These are phyloP conservation scores for Petrocephalus schoutedeni DNA, from an alignment of 2,797 vertebrate genomes.

Conservation along the genomic window DNA sequence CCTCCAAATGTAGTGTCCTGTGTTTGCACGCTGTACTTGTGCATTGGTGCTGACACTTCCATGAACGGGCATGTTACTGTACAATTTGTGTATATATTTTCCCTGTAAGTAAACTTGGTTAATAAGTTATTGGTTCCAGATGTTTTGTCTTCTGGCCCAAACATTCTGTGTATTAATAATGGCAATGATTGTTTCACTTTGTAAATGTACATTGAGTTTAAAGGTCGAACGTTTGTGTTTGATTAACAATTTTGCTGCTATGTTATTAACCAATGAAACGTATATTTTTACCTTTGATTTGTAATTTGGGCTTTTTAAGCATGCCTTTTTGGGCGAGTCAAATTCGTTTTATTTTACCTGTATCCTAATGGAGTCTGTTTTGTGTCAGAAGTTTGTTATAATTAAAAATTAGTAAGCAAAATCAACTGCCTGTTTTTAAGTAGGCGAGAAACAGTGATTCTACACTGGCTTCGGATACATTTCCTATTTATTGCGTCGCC, in stretches of 20 bases:
- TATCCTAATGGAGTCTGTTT: not conserved
- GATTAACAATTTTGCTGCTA: constrained; percentile 4
- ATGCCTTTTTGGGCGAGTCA: not conserved
- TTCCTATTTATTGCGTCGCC: not conserved
- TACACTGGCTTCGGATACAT: not conserved
- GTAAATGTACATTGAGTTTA: not conserved
- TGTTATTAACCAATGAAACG: not conserved
- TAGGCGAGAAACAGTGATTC: not conserved
- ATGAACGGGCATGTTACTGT: constrained; percentile 2
- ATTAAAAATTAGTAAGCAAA: not conserved
- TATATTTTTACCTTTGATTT: not conserved
- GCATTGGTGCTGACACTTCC: constrained; percentile 1
- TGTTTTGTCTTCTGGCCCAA: not conserved
- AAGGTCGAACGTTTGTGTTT: not conserved
- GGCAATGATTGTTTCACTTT: not conserved
- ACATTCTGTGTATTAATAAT: not conserved
- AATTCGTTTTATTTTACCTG: not conserved
- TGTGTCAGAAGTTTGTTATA: not conserved
- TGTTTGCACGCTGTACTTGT: constrained; percentile 3
- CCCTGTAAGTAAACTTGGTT: constrained; percentile 10
- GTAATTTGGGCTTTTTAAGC: not conserved
- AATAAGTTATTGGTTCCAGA: constrained; percentile 9
- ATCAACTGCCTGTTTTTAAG: not conserved
- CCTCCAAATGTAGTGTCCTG: not conserved
- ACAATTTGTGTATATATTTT: constrained; percentile 12